Conservation (phyloP, 2,888 invertebrate genomes). For the Sinelater perroti region DNA sequence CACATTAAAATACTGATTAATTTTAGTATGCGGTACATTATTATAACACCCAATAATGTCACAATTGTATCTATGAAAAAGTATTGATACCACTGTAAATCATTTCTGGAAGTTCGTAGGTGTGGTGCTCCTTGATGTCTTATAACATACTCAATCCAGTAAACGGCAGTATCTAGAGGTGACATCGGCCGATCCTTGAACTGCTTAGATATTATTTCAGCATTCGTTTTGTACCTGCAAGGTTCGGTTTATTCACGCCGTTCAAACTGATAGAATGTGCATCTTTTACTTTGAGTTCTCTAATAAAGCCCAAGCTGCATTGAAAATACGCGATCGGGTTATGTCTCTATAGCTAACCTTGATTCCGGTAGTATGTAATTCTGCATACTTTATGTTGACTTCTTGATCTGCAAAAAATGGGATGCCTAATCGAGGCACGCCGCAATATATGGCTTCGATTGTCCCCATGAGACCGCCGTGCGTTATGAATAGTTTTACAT, state of each 20-base stretch:
- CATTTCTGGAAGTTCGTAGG: slow-evolving; percentile 62
- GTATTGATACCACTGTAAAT: slow-evolving; percentile 60
- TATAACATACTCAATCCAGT: slow-evolving; percentile 72
- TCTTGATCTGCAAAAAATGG: slow-evolving; percentile 43
- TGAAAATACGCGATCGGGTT: slow-evolving; percentile 2
- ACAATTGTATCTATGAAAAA: slow-evolving; percentile 22
- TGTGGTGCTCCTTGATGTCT: slow-evolving; percentile 67
- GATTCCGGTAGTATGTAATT: slow-evolving; percentile 23
- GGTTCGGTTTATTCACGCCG: too few relatives aligned
- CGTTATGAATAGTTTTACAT: slow-evolving; percentile 43
- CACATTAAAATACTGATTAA: too few relatives aligned
- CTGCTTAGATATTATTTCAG: slow-evolving; percentile 61
- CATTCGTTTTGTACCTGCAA: slow-evolving; percentile 65
- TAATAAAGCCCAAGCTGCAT: neutral
- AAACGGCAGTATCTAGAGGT: slow-evolving; percentile 69
- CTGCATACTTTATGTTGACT: slow-evolving; percentile 10
- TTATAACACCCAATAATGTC: too few relatives aligned
- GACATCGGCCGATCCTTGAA: slow-evolving; percentile 68
- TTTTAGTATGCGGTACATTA: too few relatives aligned
- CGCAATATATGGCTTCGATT: slow-evolving; percentile 43
- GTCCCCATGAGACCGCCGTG: slow-evolving; percentile 44
- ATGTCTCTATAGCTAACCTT: slow-evolving; percentile 44
- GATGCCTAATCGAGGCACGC: slow-evolving; percentile 41
- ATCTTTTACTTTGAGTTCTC: neutral
- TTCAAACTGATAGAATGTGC: too few relatives aligned